phyloP scores from a whole-genome alignment of 2,797 vertebrate species.

The Gouania willdenowi region DNA sequence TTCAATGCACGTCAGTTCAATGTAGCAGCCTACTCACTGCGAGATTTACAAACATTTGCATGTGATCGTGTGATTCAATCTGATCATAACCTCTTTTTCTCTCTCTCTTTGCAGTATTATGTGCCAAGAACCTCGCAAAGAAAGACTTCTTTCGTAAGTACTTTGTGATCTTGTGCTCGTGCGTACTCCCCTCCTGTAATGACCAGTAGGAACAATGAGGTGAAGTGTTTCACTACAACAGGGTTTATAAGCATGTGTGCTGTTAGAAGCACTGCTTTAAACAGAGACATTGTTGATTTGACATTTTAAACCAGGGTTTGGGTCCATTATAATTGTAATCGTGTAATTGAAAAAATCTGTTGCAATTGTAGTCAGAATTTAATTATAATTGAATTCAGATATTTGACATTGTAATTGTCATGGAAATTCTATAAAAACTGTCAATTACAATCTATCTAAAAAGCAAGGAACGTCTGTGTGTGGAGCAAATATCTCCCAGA shows the following conservation, averaged over 20 bases:
- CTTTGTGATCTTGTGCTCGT: constrained; percentile 6
- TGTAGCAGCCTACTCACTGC: constrained; percentile 34
- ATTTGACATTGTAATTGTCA: too few relatives aligned
- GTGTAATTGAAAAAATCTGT: too few relatives aligned
- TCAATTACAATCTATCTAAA: too few relatives aligned
- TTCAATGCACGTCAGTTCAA: constrained; percentile 14
- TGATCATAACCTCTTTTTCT: constrained; percentile 28
- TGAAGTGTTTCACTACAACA: not conserved
- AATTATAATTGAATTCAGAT: too few relatives aligned
- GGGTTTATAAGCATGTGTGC: not conserved
- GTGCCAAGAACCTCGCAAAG: constrained; percentile 99
- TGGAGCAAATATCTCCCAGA: too few relatives aligned
- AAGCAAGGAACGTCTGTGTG: too few relatives aligned
- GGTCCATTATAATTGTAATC: too few relatives aligned
- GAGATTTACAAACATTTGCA: constrained; percentile 21
- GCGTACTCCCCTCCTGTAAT: not conserved
- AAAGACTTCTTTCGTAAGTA: constrained; percentile 99
- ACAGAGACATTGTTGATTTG: too few relatives aligned
- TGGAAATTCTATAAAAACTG: too few relatives aligned
- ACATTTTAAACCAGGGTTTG: too few relatives aligned
- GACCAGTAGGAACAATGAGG: not conserved
- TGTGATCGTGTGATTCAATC: constrained; percentile 14
- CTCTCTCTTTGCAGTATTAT: constrained; percentile 87
- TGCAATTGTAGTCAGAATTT: too few relatives aligned
- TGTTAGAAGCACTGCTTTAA: not conserved